A percentile compares a stretch with the other conserved stretches of the same genome.
phyloP scores from a whole-genome alignment of 2,113 vertebrate genomes.

The Platichthys flesus region DNA sequence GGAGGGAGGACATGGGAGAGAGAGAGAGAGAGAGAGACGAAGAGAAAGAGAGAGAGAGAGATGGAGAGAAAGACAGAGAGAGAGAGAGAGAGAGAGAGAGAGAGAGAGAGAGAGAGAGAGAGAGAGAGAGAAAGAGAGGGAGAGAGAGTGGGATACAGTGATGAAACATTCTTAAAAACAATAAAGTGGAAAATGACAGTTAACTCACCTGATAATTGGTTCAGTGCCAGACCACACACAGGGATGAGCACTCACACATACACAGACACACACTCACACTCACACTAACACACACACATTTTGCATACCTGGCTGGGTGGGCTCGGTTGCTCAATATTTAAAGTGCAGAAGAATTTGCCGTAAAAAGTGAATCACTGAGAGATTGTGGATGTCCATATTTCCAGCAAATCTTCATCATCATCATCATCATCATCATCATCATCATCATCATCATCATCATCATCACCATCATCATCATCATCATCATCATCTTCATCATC shows the following conservation, averaged over 20 bases:
- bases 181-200: constrained; percentile 59
- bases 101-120: constrained; percentile 23
- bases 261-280: constrained; percentile 39
- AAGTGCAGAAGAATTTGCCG: too few relatives aligned
- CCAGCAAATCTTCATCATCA: too few relatives aligned
- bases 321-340: constrained; percentile 52
- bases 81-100: too few relatives aligned
- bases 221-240: constrained; percentile 75
- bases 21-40: not conserved
- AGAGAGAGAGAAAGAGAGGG: not conserved
- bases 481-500: not conserved
- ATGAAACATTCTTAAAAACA: constrained; percentile 59
- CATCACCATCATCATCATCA: constrained; percentile 15
- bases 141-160: constrained; percentile 13
- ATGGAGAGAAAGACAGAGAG: not conserved
- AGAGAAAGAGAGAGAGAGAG: not conserved
- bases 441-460: not conserved
- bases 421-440: constrained; percentile 3
- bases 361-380: not conserved
- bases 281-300: constrained; percentile 23
- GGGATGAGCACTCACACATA: constrained; percentile 37
- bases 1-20: not conserved
- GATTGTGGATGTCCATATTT: not conserved
- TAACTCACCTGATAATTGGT: constrained; percentile 73
- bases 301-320: constrained; percentile 76